Evolutionary conservation across 2,113 vertebrate species (phyloP).

Genomic region (Apeltes quadracus): DNA sequence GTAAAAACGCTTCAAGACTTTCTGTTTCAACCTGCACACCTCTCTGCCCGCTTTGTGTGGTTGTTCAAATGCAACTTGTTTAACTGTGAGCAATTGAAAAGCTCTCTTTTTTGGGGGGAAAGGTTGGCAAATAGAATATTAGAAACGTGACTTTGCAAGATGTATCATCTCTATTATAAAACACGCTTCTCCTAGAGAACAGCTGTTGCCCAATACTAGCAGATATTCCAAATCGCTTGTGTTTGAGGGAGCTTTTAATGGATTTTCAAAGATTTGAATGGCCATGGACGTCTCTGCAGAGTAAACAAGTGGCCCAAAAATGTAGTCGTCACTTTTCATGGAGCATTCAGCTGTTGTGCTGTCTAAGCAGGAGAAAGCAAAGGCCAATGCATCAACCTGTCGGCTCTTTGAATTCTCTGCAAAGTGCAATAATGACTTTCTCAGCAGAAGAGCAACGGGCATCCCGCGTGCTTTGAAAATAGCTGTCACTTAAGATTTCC

Average conservation of each 20-base stretch:
- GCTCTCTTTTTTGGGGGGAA: not conserved
- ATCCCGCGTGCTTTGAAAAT: constrained; percentile 32
- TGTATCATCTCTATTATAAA: not conserved
- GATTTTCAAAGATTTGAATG: constrained; percentile 39
- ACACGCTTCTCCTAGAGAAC: not conserved
- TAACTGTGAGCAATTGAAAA: not conserved
- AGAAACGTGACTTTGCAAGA: not conserved
- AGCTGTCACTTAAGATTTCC: constrained; percentile 53
- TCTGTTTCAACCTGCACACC: constrained; percentile 18
- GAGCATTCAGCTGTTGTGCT: constrained; percentile 18
- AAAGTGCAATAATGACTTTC: constrained; percentile 21
- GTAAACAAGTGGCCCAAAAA: constrained; percentile 6
- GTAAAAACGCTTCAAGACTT: constrained; percentile 32
- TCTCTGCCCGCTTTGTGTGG: constrained; percentile 3
- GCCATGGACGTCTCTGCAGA: constrained; percentile 23
- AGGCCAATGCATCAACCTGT: not conserved
- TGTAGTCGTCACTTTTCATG: constrained; percentile 27
- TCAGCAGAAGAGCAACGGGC: constrained; percentile 5
- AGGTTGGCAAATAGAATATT: not conserved
- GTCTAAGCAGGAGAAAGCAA: not conserved
- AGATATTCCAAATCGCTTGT: too few species aligned
- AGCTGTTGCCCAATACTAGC: too few species aligned
- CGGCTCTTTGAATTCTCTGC: constrained; percentile 11
- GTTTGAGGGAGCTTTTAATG: constrained; percentile 42
- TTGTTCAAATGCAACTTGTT: constrained; percentile 16